These are phyloP conservation scores for Cranoglanis bouderius DNA, from an alignment of 2,113 vertebrate species.

Conservation along the genomic window DNA sequence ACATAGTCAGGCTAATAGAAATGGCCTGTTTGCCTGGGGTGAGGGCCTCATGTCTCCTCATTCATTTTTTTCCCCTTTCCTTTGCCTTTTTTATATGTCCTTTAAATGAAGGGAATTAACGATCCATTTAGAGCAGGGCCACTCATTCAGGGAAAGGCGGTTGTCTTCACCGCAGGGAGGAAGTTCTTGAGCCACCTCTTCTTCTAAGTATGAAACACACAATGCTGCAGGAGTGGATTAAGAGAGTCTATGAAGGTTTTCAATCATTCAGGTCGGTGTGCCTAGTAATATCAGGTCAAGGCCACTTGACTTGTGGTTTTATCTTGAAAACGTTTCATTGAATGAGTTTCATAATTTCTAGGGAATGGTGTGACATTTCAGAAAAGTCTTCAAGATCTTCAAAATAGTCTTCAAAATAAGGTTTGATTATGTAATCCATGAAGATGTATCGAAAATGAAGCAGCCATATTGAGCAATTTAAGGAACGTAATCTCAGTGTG, in stretches of 20 bases:
- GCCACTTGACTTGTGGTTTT: background rate
- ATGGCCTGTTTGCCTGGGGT: conserved; percentile 71
- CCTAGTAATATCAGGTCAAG: background rate
- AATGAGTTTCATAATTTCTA: background rate
- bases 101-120: conserved; percentile 78
- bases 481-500: background rate
- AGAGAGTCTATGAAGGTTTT: conserved; percentile 11
- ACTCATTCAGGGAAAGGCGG: conserved; percentile 58
- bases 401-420: background rate
- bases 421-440: background rate
- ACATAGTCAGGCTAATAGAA: conserved; percentile 72
- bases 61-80: conserved; percentile 45
- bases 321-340: background rate
- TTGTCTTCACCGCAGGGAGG: conserved; percentile 40
- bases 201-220: conserved; percentile 38
- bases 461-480: background rate
- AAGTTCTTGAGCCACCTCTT: conserved; percentile 21
- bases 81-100: conserved; percentile 64
- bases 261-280: background rate
- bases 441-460: background rate
- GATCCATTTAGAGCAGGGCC: conserved; percentile 67
- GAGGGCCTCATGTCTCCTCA: conserved; percentile 61
- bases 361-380: background rate
- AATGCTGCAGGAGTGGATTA: conserved; percentile 29
- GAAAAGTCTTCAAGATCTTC: background rate